phyloP scores from a whole-genome alignment of 2,113 vertebrate species.

The Phyllostomus hastatus region DNA sequence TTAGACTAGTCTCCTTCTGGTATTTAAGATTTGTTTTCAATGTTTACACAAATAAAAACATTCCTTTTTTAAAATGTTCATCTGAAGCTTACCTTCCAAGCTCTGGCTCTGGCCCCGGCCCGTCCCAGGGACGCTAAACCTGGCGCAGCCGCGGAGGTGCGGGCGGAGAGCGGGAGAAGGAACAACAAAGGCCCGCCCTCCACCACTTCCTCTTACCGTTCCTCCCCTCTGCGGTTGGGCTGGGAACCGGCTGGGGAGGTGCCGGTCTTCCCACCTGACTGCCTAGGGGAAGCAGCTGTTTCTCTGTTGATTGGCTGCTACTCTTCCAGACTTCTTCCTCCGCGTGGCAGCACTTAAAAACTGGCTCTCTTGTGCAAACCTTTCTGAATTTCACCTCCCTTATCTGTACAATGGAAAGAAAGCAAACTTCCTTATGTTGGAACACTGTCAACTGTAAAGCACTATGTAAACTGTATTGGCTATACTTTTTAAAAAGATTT shows the following conservation, averaged over 20 bases:
- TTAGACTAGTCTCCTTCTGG: not conserved
- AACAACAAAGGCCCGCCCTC: too few species aligned
- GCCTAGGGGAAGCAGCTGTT: not conserved
- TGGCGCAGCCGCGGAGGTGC: not conserved
- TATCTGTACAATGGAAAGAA: not conserved
- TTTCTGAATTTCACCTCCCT: not conserved
- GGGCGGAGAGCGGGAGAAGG: not conserved
- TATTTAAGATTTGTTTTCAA: not conserved
- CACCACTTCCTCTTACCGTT: not conserved
- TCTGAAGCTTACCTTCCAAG: not conserved
- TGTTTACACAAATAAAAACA: slow-evolving; percentile 10
- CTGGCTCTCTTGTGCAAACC: not conserved
- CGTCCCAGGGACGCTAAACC: not conserved
- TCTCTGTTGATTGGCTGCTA: not conserved
- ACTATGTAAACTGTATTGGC: not conserved
- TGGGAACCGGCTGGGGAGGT: not conserved
- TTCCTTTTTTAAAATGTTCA: not conserved
- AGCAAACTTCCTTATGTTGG: not conserved
- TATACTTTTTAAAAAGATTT: not conserved
- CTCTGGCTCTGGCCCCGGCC: not conserved
- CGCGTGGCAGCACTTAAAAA: not conserved
- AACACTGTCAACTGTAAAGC: not conserved
- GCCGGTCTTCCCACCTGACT: not conserved
- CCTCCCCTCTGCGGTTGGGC: not conserved
- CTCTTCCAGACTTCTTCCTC: not conserved